Percentiles rank a stretch among this genome's conserved stretches.
Conservation (phyloP, 2,888 invertebrate genomes). For the Heliconius charithonia region DNA sequence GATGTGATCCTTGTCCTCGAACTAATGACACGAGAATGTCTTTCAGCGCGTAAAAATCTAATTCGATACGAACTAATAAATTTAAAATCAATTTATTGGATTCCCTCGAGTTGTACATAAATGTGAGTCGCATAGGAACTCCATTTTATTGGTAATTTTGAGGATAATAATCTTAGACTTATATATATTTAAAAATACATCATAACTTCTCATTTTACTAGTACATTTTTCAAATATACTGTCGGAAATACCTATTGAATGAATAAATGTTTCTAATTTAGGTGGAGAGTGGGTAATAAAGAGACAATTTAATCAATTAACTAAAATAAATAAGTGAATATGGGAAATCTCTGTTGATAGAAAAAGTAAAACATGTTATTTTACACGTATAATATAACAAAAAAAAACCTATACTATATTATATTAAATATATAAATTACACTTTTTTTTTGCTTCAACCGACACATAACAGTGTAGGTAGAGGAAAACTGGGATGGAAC, state of each 20-base stretch:
- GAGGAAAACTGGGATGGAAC: too few relatives aligned
- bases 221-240: neutral
- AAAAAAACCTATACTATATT: too few relatives aligned
- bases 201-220: too few relatives aligned
- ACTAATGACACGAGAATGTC: constrained; percentile 49
- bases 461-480: too few relatives aligned
- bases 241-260: neutral
- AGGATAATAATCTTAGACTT: neutral
- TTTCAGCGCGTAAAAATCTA: constrained; percentile 36
- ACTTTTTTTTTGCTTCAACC: too few relatives aligned
- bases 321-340: too few relatives aligned
- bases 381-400: too few relatives aligned
- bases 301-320: too few relatives aligned
- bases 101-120: constrained; percentile 55
- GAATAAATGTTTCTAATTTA: neutral
- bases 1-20: constrained; percentile 20
- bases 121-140: constrained; percentile 46
- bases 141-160: constrained; percentile 39
- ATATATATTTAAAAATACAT: too few relatives aligned
- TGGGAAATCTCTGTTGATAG: too few relatives aligned
- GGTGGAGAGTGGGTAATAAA: constrained; percentile 18
- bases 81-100: constrained; percentile 70
- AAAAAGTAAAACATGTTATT: too few relatives aligned
- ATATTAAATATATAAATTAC: too few relatives aligned
- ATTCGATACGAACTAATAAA: constrained; percentile 64